Percentiles rank a stretch among this genome's conserved stretches.
phyloP scores from a whole-genome alignment of 2,113 vertebrate species.

The Anser cygnoides region DNA sequence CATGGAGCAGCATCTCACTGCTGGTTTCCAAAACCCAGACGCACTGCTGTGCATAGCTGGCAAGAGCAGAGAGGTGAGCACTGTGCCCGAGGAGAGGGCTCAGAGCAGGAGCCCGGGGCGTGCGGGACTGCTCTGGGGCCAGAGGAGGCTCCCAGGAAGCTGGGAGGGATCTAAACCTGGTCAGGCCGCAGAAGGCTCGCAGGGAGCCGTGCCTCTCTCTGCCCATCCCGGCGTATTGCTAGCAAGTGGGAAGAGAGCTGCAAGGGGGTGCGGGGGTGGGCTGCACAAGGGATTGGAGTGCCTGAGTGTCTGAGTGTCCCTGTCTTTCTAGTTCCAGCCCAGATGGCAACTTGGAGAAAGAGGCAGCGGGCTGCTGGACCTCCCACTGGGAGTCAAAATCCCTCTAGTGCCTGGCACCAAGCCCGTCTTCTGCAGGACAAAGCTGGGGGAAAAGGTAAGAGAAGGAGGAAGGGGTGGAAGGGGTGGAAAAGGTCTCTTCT shows the following conservation, averaged over 20 bases:
- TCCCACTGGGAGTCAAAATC: background rate
- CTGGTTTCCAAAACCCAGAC: background rate
- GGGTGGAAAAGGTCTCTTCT: background rate
- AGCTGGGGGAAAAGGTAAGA: background rate
- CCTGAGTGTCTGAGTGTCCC: background rate
- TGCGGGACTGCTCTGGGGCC: background rate
- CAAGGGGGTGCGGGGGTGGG: background rate
- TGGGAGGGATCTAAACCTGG: background rate
- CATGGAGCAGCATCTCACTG: background rate
- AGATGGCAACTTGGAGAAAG: background rate
- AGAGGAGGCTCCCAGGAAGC: background rate
- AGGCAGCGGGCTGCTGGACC: background rate
- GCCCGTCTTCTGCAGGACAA: background rate
- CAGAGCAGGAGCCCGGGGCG: too few relatives aligned
- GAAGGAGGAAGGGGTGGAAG: background rate
- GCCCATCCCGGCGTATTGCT: background rate
- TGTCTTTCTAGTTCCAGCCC: background rate
- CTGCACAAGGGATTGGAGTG: background rate
- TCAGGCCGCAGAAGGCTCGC: background rate
- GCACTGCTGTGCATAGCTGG: background rate
- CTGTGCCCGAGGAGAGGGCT: background rate
- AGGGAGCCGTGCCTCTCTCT: background rate
- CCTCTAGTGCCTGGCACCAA: background rate
- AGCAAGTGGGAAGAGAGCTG: background rate
- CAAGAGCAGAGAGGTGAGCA: background rate